Percentiles rank a stretch among this genome's conserved stretches.
phyloP scores from a whole-genome alignment of 2,888 invertebrate species.

The Xestia c-nigrum region DNA sequence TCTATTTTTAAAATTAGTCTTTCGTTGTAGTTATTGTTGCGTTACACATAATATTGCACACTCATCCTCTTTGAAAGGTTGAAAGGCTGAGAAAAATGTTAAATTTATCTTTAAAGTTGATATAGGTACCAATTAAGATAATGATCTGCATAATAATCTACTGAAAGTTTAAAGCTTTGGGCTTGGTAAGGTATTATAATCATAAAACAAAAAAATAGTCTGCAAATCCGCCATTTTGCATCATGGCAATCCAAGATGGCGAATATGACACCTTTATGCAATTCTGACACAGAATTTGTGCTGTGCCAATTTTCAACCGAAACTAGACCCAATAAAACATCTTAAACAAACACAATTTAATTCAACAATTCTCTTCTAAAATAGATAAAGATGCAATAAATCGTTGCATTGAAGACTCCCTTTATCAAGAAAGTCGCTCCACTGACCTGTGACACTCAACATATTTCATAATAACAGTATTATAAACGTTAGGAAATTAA shows the following conservation, averaged over 20 bases:
- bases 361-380: constrained; percentile 44
- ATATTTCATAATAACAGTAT: constrained; percentile 69
- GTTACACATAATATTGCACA: not conserved
- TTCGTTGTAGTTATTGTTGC: constrained; percentile 13
- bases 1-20: constrained; percentile 39
- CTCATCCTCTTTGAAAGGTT: not conserved
- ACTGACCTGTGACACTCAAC: constrained; percentile 64
- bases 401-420: constrained; percentile 57
- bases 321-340: constrained; percentile 20
- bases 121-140: not conserved
- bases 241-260: not conserved
- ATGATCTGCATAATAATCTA: not conserved
- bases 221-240: not conserved
- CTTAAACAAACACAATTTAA: constrained; percentile 40
- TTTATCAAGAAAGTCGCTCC: constrained; percentile 74
- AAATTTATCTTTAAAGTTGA: not conserved
- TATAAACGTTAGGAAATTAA: constrained; percentile 54
- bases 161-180: not conserved
- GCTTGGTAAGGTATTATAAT: not conserved
- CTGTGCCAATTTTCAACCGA: constrained; percentile 25
- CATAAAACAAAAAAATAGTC: not conserved
- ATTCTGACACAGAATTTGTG: not conserved
- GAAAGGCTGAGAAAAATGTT: not conserved
- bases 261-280: not conserved
- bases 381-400: constrained; percentile 65